Base-by-base conservation (phyloP, 2,113 vertebrate genomes). In the Oreocharis arfaki region DNA sequence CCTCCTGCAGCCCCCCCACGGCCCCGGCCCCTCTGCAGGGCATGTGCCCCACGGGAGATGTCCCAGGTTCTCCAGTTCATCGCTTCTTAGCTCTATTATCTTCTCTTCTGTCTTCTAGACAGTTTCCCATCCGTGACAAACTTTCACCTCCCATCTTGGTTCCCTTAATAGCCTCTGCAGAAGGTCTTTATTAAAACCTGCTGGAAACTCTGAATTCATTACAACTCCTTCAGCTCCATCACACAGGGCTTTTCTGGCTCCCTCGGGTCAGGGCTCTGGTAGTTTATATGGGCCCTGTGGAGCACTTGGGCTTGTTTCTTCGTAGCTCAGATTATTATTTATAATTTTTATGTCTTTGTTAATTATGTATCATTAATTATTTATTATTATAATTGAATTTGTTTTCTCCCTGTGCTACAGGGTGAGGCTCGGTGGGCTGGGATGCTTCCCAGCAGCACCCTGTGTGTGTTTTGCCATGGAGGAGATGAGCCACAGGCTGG, bases 171-270 rank as follows among this genome's bases (percentile, higher is more conserved):
- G 89, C 61, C 65, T 89, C 73, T 68, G 84, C 71, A 79, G 84
- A 76, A 84, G 30, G 93, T n/a, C 57, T 96, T 91, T 83, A 89
- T 80, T 84, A 95, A 95, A 89, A 78, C 44, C 64, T 63, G 19
- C 21, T 55, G 70, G 91, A 91, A 90, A 69, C 57, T 63, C 37
- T 33, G 47, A 76, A 73, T 95, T 94, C 70, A 79, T 94, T 84
- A 82, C 11, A 33, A 17, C 74, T 82, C 39, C 74, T 94, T 41
- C n/a, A 32, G 77, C 93, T 89, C 70, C 1, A 3, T 42, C 63
- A 82, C 16, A 14, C 57, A 35, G 84, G 3, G 2, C 59, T 76
- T 44, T 17, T 65, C 71, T 84, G 59, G n/a, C 22, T 92, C 64
- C 91, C 69, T n/a, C 0, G 4, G 61, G 37, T 61, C 85, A 61